Evolutionary conservation across 2,113 vertebrate species (phyloP).

Genomic region (Coturnix japonica): DNA sequence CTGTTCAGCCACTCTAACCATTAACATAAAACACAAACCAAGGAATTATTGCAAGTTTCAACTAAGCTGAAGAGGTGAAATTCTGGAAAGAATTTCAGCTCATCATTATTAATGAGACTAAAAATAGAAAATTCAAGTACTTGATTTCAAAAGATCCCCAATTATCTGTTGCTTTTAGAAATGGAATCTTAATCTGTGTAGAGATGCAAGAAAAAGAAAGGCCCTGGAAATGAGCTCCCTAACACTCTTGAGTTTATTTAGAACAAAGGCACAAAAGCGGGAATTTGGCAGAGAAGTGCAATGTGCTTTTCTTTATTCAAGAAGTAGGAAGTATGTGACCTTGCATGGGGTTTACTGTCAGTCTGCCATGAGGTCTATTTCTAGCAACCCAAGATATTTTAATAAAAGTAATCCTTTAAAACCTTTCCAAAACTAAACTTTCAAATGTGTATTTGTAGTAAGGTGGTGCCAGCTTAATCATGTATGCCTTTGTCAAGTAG

Average conservation of each 20-base stretch:
- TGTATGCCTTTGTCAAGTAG: conserved; percentile 20
- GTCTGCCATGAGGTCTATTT: conserved; percentile 60
- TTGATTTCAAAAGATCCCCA: conserved; percentile 72
- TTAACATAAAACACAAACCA: conserved; percentile 71
- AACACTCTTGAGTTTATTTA: conserved; percentile 40
- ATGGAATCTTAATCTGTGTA: conserved; percentile 60
- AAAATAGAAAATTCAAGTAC: conserved; percentile 67
- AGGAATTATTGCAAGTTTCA: conserved; percentile 70
- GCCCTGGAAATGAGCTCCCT: conserved; percentile 62
- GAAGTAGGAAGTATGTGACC: conserved; percentile 71
- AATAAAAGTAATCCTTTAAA: conserved; percentile 67
- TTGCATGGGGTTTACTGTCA: conserved; percentile 36
- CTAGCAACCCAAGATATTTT: conserved; percentile 54
- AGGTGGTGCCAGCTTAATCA: conserved; percentile 18
- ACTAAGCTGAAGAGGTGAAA: conserved; percentile 73
- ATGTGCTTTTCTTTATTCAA: conserved; percentile 61
- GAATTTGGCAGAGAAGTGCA: conserved; percentile 36
- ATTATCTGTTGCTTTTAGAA: conserved; percentile 76
- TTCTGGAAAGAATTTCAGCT: conserved; percentile 78
- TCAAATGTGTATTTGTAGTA: conserved; percentile 37
- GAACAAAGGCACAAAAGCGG: conserved; percentile 53
- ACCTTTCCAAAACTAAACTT: conserved; percentile 40
- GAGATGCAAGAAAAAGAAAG: conserved; percentile 56
- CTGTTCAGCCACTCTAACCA: conserved; percentile 64
- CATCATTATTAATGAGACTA: conserved; percentile 54